Evolutionary conservation across 2,113 vertebrate species (phyloP).

Genomic region (Otis tarda): DNA sequence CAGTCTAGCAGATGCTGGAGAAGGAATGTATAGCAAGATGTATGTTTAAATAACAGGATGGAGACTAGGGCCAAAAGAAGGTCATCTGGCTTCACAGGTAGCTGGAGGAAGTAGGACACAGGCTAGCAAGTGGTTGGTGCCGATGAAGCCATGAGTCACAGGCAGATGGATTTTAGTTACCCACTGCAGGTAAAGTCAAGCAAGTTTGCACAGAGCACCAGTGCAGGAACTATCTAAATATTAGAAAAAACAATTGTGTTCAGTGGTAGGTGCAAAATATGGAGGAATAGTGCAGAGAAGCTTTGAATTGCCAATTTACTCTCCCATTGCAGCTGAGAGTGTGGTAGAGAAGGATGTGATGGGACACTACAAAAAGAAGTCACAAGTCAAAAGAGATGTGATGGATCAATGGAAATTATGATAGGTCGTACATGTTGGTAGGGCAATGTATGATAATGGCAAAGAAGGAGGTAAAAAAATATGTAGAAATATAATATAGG

Average conservation of each 20-base stretch:
- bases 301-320: neutral
- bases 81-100: neutral
- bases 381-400: neutral
- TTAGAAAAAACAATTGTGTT: neutral
- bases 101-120: neutral
- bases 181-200: neutral
- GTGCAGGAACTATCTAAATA: neutral
- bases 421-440: neutral
- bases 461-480: neutral
- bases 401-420: neutral
- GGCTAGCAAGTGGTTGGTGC: neutral
- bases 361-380: neutral
- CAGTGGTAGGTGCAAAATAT: neutral
- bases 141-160: neutral
- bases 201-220: neutral
- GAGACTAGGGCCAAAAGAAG: neutral
- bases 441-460: neutral
- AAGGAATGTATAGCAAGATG: neutral
- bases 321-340: accelerated
- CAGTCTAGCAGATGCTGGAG: neutral
- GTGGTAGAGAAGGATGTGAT: neutral
- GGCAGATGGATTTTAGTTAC: neutral
- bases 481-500: neutral
- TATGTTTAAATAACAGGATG: neutral
- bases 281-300: neutral